phyloP scores from a whole-genome alignment of 2,113 vertebrate species.

The Aphelocoma coerulescens region DNA sequence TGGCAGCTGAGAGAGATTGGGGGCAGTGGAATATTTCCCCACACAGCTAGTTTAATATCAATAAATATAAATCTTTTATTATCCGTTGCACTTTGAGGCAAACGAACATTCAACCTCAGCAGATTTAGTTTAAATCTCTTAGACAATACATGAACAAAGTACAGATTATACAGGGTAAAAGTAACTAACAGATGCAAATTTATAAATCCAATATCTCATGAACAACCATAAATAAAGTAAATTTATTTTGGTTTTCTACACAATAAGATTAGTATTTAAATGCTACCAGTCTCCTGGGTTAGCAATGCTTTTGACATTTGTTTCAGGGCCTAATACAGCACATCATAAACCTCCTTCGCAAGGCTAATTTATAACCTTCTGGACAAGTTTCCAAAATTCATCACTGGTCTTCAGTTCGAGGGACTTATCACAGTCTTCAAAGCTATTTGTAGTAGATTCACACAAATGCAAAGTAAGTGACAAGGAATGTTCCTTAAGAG shows the following conservation, averaged over 20 bases:
- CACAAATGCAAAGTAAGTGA: background rate
- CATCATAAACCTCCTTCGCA: background rate
- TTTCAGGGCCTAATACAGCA: background rate
- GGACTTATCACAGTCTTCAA: background rate
- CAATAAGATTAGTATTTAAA: background rate
- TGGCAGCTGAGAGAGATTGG: background rate
- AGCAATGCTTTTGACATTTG: background rate
- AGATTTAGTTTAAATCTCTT: constrained; percentile 41
- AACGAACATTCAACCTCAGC: background rate
- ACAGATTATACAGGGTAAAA: constrained; percentile 33
- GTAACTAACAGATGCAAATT: constrained; percentile 48
- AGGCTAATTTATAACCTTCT: background rate
- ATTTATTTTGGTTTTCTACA: background rate
- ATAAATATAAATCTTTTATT: background rate
- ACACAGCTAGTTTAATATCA: background rate
- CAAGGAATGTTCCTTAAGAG: background rate
- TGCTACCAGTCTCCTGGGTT: background rate
- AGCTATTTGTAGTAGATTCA: background rate
- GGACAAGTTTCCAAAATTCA: background rate
- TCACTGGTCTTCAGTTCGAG: background rate
- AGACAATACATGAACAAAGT: background rate
- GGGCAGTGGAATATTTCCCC: background rate
- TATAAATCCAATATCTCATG: background rate
- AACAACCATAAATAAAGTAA: background rate
- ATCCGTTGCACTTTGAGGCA: background rate